Evolutionary conservation across 2,113 vertebrate genomes (phyloP), one percentile per base, ranked within the genome.

Genomic region (Lipophrys pholis): DNA sequence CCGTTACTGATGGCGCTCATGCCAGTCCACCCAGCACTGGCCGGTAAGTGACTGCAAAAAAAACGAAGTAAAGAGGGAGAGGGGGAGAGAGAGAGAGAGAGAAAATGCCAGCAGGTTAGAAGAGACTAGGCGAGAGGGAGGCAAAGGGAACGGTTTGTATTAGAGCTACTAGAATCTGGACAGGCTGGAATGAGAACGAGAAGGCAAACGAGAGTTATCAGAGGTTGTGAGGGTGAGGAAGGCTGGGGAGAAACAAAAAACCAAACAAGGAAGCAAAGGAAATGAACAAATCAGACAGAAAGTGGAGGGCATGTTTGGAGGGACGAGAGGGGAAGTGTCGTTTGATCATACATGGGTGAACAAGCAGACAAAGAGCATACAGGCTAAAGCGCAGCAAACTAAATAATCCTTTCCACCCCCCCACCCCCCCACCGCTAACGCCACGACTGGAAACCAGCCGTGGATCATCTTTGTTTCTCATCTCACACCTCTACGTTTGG

Each of bases 11-110:
- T 89, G 86, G 90, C 81, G 77, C 92, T 87, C 84, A 96, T 92
- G 74, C 95, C 95, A 94, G 95, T 93, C 96, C 96, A 97, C 0
- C 96, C 94, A n/a, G 96, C 93, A 48, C 95, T 95, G 53, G 96
- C 93, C 76, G 95, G 96, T 64, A 95, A 95, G 92, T 97, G 97
- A 91, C 96, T 98, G 93, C 66, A 51, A 70, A 89, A 62, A 81
- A 73, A 68, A 82, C 45, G 51, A 88, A 60, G 76, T 63, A 84
- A 59, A 72, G 78, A 60, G 52, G 78, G 82, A 67, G 62, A 56
- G 35, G 70, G 40, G 78, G 52, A 57, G 76, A 60, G 77, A 58
- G 55, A 54, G 48, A 69, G 57, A 66, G 68, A 86, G 76, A 91
- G 80, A 89, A 86, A 84, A 88, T 80, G 86, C 82, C 78, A 86